Evolutionary conservation across 2,113 vertebrate genomes (phyloP), one percentile per base, ranked within the genome.

Genomic region (Coracopsis vasa): DNA sequence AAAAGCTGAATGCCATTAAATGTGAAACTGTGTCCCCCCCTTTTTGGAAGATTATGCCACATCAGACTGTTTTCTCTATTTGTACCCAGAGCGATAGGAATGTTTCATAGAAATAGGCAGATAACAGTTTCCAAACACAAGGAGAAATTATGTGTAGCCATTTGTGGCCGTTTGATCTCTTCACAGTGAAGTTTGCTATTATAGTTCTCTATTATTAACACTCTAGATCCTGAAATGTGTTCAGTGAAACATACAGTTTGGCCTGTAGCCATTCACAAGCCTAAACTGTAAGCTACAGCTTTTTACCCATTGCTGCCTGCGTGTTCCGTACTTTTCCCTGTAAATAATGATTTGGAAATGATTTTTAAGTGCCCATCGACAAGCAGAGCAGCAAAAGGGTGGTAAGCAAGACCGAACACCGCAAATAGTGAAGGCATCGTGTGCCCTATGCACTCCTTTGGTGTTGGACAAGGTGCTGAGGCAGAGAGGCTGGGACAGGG

Each of bases 311-410:
- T 7, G 16, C 3, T 33, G 5, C 25, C 31, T 39, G 23, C 13
- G 2, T 5, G 11, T 29, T 50, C 33, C 3, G 0, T 29, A 1
- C 0, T 6, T 48, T 62, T 51, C 3, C 18, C 16, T 9, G 6
- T 24, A n/a, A 60, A 15, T 13, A 29, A 6, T 1, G 5, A 28
- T 5, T 29, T 15, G 72, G 20, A 42, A 16, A 37, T 8, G 33
- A 41, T 58, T 66, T 66, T n/a, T n/a, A 16, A 16, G 9, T 2
- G 19, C n/a, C 21, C 6, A 2, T 5, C 8, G 54, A 21, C 20
- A 14, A 8, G 4, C 8, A 35, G 19, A 17, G 20, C 7, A 6
- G 20, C 33, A 58, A 35, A 13, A 33, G 56, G 33, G 4, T n/a
- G 33, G 13, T 15, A 16, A 16, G 35, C 16, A 31, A n/a, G 17